Evolutionary conservation across 2,113 vertebrate genomes (phyloP).

Genomic region (Petaurus breviceps): DNA sequence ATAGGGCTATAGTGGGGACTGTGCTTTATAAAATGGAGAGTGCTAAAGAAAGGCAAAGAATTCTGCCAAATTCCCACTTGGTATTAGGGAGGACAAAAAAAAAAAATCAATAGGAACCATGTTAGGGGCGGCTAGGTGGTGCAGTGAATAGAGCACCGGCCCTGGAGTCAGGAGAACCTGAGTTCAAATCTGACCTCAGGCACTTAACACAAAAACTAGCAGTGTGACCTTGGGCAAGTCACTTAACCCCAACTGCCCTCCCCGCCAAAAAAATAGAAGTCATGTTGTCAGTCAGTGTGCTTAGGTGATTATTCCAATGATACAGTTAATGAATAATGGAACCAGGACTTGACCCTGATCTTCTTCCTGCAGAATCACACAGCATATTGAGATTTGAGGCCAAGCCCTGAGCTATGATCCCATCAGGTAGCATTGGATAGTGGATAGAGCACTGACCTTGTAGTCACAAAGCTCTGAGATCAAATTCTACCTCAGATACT

Average conservation of each 20-base stretch:
- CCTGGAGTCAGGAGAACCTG: no score
- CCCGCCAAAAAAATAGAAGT: no score
- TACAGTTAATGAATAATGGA: background rate
- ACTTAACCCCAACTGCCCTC: no score
- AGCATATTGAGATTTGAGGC: background rate
- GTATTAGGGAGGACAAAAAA: background rate
- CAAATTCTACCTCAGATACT: background rate
- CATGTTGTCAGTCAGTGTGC: no score
- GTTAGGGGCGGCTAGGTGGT: no score
- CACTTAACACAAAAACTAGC: no score
- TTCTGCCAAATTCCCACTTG: background rate
- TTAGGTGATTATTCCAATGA: background rate
- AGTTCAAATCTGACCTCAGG: no score
- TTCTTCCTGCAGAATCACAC: background rate
- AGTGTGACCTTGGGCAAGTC: no score
- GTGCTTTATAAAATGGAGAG: background rate
- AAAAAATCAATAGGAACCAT: background rate
- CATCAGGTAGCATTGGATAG: background rate
- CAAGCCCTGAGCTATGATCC: background rate
- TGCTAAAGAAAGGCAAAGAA: background rate
- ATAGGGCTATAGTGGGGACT: background rate
- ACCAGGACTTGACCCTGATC: background rate
- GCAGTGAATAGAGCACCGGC: no score
- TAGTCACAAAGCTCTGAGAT: background rate
- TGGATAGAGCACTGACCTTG: background rate